Conservation (phyloP, 2,888 invertebrate species). For the Xylota sylvarum region DNA sequence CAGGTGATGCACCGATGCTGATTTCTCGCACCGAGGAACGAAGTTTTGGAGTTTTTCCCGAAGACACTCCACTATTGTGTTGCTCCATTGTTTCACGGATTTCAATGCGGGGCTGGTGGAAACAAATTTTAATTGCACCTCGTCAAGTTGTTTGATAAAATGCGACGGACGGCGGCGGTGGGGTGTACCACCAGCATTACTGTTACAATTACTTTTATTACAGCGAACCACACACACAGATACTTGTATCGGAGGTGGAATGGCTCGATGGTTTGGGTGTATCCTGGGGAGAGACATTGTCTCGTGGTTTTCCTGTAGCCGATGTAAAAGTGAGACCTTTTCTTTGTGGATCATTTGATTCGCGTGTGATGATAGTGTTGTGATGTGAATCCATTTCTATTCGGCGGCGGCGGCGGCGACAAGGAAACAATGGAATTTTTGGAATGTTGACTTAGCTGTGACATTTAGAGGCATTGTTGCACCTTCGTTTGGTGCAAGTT, state of each 20-base stretch:
- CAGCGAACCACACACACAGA: constrained; percentile 46
- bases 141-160: constrained; percentile 59
- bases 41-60: constrained; percentile 15
- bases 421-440: constrained; percentile 50
- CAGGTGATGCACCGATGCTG: constrained; percentile 45
- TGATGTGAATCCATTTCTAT: constrained; percentile 47
- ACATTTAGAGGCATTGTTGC: constrained; percentile 65
- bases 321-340: constrained; percentile 71
- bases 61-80: constrained; percentile 50
- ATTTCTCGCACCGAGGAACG: constrained; percentile 23
- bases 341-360: constrained; percentile 45
- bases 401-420: constrained; percentile 6
- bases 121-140: constrained; percentile 69
- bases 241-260: constrained; percentile 1
- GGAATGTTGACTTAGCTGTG: constrained; percentile 47
- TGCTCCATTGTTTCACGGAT: constrained; percentile 51
- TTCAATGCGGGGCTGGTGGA: constrained; percentile 30
- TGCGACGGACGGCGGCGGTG: background rate
- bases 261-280: constrained; percentile 17
- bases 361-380: constrained; percentile 53
- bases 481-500: constrained; percentile 51
- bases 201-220: constrained; percentile 69
- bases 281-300: constrained; percentile 22
- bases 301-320: background rate
- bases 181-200: constrained; percentile 44